A percentile compares a stretch with the other conserved stretches of the same genome.
Evolutionary conservation across 2,888 invertebrate genomes (phyloP).

Genomic region (Cyclophora punctaria): DNA sequence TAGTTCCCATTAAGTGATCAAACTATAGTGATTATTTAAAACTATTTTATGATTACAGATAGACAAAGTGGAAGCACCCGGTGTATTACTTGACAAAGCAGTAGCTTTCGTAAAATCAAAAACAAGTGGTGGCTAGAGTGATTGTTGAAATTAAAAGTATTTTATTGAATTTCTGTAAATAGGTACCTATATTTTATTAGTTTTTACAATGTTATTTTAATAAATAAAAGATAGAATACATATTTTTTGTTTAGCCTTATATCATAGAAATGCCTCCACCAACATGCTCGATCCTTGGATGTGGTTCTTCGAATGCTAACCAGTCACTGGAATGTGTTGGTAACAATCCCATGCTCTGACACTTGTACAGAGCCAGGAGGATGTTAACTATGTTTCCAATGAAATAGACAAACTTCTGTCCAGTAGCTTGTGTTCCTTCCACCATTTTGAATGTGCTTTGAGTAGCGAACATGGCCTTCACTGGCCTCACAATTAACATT

Average conservation of each 20-base stretch:
- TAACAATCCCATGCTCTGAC: constrained; percentile 97
- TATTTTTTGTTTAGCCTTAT: constrained; percentile 11
- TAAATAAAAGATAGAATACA: constrained; percentile 25
- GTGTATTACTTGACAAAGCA: constrained; percentile 80
- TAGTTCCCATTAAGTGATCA: too few relatives aligned
- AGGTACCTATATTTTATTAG: constrained; percentile 46
- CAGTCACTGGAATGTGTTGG: constrained; percentile 99
- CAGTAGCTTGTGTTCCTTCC: constrained; percentile 90
- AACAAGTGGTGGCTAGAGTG: neutral
- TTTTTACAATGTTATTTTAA: constrained; percentile 36
- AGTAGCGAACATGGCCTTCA: constrained; percentile 95
- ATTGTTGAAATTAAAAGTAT: constrained; percentile 21
- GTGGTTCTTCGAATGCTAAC: constrained; percentile 97
- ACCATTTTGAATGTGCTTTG: constrained; percentile 95
- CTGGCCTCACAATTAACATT: constrained; percentile 97
- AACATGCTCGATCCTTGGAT: constrained; percentile 87
- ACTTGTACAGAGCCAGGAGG: constrained; percentile 94
- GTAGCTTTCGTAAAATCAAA: constrained; percentile 82
- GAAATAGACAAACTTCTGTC: constrained; percentile 95
- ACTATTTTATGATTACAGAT: constrained; percentile 72
- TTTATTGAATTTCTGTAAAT: constrained; percentile 37
- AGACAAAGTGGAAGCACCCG: constrained; percentile 89
- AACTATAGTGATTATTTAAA: too few relatives aligned
- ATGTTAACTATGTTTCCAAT: constrained; percentile 95
- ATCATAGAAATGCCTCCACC: constrained; percentile 84